These are phyloP conservation scores for Astyanax mexicanus DNA, from an alignment of 2,797 vertebrate species.

Conservation along the genomic window DNA sequence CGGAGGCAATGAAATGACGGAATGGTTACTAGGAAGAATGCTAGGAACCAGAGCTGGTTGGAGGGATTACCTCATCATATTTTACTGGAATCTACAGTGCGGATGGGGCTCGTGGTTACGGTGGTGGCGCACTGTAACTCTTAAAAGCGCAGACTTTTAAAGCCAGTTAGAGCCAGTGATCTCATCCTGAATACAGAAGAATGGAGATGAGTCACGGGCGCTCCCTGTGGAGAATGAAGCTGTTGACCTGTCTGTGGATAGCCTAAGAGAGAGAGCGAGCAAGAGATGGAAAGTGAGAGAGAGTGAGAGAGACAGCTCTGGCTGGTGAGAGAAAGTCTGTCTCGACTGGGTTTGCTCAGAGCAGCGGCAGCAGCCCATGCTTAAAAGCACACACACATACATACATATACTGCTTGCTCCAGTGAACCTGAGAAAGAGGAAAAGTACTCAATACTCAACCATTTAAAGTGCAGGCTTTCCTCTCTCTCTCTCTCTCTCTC, in stretches of 20 bases:
- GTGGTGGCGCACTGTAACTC: conserved; percentile 11
- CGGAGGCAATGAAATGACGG: conserved; percentile 35
- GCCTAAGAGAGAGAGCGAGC: conserved; percentile 35
- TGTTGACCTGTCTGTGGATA: conserved; percentile 56
- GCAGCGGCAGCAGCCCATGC: conserved; percentile 70
- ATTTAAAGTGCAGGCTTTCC: conserved; percentile 31
- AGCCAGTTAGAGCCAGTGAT: conserved; percentile 63
- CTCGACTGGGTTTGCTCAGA: conserved; percentile 45
- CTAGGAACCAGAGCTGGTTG: conserved; percentile 33
- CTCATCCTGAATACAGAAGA: conserved; percentile 70
- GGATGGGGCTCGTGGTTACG: conserved; percentile 13
- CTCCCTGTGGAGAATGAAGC: conserved; percentile 52
- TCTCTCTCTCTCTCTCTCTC: neutral
- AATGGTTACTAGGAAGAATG: conserved; percentile 49
- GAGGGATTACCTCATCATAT: conserved; percentile 54
- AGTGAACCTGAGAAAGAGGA: conserved; percentile 64
- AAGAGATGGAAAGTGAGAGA: conserved; percentile 16
- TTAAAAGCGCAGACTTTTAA: conserved; percentile 62
- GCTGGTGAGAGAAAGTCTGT: conserved; percentile 17
- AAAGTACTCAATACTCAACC: conserved; percentile 45
- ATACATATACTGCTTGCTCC: conserved; percentile 38
- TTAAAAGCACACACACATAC: conserved; percentile 63
- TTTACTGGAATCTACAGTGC: conserved; percentile 50
- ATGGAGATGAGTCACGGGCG: conserved; percentile 71
- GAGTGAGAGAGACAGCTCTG: too few species aligned